Evolutionary conservation across 2,797 vertebrate species (phyloP), one percentile per base, ranked within the genome.

Genomic region (Notamacropus eugenii): DNA sequence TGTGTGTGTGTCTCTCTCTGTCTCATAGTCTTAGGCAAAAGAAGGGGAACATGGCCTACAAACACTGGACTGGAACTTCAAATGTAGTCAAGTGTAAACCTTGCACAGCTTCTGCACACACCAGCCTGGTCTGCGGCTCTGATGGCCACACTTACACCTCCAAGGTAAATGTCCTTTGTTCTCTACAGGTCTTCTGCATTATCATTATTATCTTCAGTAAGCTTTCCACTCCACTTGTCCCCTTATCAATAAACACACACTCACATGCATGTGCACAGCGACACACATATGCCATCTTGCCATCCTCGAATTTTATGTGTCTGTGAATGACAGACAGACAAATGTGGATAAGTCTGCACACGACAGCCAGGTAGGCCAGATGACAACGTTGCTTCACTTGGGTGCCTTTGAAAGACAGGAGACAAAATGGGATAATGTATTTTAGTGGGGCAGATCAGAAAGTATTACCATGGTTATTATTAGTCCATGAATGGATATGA

Each of bases 91-190:
- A 99, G 97, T 99, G 99, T 98, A 99, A 98, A 94, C 98, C 99
- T 1, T 99, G 99, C 93, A 98, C 99, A 0, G 2, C 90, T 87
- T 87, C 95, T 46, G 90, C 97, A 0, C 99, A 98, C 27, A 93
- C 99, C 29, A 98, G 87, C 94, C 97, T 99, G n/a, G 98, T 99
- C 94, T 99, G 99, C 31, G 99, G 99, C 13, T 99, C 99, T 0
- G 99, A 99, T 11, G 99, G 99, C 34, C 99, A 99, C 95, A 99
- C 98, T 0, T 99, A 99, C 13, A 99, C 98, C 0, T 99, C 99
- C 94, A 99, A 99, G 99, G 99, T 99, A 40, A 96, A 96, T 92
- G 46, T 91, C 94, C 55, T 56, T 55, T 4, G 1, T 59, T 90
- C 29, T 91, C 13, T 54, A 34, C 13, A 91, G 90, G 1, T 91